These are phyloP conservation scores for Takifugu flavidus DNA, from an alignment of 2,113 vertebrate species.

Conservation along the genomic window DNA sequence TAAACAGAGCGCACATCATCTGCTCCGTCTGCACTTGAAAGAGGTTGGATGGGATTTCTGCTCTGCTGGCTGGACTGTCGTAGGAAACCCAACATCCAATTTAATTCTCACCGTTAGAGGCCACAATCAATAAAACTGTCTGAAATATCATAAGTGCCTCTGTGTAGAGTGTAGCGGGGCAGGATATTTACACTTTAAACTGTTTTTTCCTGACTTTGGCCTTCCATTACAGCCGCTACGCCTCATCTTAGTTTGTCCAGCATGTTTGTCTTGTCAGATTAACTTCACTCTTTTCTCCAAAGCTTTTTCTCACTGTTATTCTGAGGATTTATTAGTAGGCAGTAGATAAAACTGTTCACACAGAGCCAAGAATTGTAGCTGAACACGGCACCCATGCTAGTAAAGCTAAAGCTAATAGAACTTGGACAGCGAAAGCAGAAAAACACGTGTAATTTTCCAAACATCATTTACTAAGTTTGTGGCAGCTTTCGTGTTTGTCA, in stretches of 20 bases:
- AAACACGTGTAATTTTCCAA: neutral
- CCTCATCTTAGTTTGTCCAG: conserved; percentile 10
- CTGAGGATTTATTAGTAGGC: no score
- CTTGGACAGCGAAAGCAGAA: neutral
- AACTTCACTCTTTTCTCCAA: conserved; percentile 17
- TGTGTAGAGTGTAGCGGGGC: conserved; percentile 18
- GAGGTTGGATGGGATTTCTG: neutral
- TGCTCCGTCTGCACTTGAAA: conserved; percentile 36
- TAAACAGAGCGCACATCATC: conserved; percentile 44
- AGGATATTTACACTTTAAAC: conserved; percentile 24
- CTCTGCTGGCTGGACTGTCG: neutral
- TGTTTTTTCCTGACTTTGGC: conserved; percentile 2
- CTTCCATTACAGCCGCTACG: conserved; percentile 11
- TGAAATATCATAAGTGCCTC: neutral
- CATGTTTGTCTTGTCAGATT: conserved; percentile 30
- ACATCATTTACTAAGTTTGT: neutral
- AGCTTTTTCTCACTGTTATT: no score
- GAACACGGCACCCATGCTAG: no score
- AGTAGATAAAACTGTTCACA: no score
- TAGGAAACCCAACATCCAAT: no score
- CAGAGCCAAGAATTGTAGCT: no score
- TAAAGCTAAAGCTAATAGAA: no score
- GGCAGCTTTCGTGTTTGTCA: conserved; percentile 5
- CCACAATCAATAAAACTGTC: conserved; percentile 27
- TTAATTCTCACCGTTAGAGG: neutral